phyloP scores from a whole-genome alignment of 2,797 vertebrate genomes.

The Microchirus variegatus region DNA sequence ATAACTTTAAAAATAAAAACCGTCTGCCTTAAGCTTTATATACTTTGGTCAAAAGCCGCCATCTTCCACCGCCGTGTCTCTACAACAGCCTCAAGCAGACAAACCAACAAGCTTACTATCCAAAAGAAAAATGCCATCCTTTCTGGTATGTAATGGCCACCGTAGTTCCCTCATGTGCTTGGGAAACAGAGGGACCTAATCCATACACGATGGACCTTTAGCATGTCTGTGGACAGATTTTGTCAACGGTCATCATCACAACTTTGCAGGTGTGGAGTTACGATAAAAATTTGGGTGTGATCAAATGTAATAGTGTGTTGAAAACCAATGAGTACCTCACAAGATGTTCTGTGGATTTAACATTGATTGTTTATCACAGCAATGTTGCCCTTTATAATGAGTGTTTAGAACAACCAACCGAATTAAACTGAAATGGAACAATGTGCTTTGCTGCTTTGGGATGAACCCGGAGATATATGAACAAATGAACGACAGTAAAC shows the following conservation, averaged over 20 bases:
- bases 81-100: no score
- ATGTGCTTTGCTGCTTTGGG: constrained; percentile 24
- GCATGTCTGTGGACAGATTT: not conserved
- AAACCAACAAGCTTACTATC: no score
- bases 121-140: no score
- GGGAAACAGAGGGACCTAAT: no score
- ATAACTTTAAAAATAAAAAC: no score
- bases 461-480: constrained; percentile 38
- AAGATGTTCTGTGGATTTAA: not conserved
- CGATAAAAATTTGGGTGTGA: not conserved
- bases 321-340: not conserved
- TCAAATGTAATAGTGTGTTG: not conserved
- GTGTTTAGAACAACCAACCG: constrained; percentile 30
- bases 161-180: no score
- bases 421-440: constrained; percentile 44
- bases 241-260: no score
- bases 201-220: no score
- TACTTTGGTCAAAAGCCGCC: no score
- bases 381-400: constrained; percentile 13
- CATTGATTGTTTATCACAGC: constrained; percentile 16
- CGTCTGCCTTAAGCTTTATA: no score
- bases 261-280: not conserved
- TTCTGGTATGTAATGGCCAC: no score
- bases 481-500: constrained; percentile 44
- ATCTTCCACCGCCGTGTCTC: no score